These are phyloP conservation scores for Raillietiella orientalis DNA, from an alignment of 2,888 invertebrate species.

Conservation along the genomic window DNA sequence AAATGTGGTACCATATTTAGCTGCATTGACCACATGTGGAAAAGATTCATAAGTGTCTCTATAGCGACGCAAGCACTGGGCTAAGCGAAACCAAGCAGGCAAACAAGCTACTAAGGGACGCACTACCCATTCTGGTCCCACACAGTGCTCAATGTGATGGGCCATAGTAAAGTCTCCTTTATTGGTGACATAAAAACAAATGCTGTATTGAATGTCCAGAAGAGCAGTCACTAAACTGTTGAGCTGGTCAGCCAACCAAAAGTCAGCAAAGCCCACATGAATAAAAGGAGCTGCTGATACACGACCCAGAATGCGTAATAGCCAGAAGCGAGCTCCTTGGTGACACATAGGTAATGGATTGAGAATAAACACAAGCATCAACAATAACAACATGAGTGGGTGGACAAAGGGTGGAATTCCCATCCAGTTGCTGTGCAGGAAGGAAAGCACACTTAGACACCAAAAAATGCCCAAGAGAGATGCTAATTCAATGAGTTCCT, in stretches of 20 bases:
- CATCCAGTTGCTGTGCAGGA: slow-evolving; percentile 42
- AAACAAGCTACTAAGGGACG: slow-evolving; percentile 60
- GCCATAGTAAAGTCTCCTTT: slow-evolving; percentile 4
- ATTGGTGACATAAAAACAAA: slow-evolving; percentile 56
- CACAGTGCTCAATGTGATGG: slow-evolving; percentile 23
- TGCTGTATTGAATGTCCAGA: slow-evolving; percentile 69
- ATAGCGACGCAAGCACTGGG: slow-evolving; percentile 82
- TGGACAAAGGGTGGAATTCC: slow-evolving; percentile 73
- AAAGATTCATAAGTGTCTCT: slow-evolving; percentile 71
- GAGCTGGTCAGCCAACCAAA: slow-evolving; percentile 94
- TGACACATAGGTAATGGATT: slow-evolving; percentile 76
- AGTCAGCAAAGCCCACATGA: slow-evolving; percentile 82
- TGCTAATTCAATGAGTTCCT: slow-evolving; percentile 75
- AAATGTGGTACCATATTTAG: slow-evolving; percentile 91
- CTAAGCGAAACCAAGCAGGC: slow-evolving; percentile 92
- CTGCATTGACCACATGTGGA: slow-evolving; percentile 89
- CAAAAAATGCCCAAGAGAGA: slow-evolving; percentile 78
- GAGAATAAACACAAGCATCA: slow-evolving; percentile 43
- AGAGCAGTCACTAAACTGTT: slow-evolving; percentile 69
- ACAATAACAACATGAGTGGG: slow-evolving; percentile 42
- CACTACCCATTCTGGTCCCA: slow-evolving; percentile 34
- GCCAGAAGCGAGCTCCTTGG: slow-evolving; percentile 80
- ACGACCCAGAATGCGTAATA: slow-evolving; percentile 50
- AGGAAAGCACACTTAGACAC: slow-evolving; percentile 60
- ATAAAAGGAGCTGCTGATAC: slow-evolving; percentile 68